Evolutionary conservation across 2,113 vertebrate genomes (phyloP).

Genomic region (Melanerpes aurifrons): DNA sequence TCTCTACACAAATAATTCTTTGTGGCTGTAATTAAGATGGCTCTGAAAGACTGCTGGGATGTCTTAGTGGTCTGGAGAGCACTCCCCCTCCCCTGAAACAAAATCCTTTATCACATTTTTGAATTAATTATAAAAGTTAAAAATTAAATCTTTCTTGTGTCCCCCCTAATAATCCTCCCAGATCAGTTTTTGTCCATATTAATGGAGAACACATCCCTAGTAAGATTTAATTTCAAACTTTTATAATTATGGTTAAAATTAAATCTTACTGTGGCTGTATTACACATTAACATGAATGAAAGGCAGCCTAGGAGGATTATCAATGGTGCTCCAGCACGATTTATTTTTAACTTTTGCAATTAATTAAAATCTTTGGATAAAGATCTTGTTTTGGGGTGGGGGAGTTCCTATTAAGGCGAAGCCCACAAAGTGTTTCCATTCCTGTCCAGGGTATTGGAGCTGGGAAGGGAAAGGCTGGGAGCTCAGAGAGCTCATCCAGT

Average conservation of each 20-base stretch:
- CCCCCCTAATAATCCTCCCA: slow-evolving; percentile 81
- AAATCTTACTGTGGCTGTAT: slow-evolving; percentile 83
- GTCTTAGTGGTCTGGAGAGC: slow-evolving; percentile 60
- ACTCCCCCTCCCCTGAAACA: slow-evolving; percentile 68
- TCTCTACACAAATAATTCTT: slow-evolving; percentile 57
- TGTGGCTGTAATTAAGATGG: slow-evolving; percentile 60
- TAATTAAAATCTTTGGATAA: slow-evolving; percentile 80
- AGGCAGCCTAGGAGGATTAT: slow-evolving; percentile 78
- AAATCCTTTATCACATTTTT: slow-evolving; percentile 81
- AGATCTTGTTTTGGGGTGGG: slow-evolving; percentile 75
- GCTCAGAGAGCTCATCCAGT: background rate
- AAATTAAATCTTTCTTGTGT: slow-evolving; percentile 84
- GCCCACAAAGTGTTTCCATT: slow-evolving; percentile 41
- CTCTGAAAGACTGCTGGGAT: slow-evolving; percentile 53
- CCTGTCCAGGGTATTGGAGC: background rate
- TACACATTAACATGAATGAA: slow-evolving; percentile 79
- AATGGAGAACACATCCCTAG: slow-evolving; percentile 79
- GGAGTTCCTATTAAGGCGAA: slow-evolving; percentile 52
- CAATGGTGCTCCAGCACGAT: slow-evolving; percentile 70
- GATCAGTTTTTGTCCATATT: slow-evolving; percentile 81
- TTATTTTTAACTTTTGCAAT: slow-evolving; percentile 81
- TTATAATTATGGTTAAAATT: slow-evolving; percentile 86
- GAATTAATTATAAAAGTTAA: slow-evolving; percentile 84
- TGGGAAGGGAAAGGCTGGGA: background rate
- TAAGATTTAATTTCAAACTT: slow-evolving; percentile 86